Percentiles rank a stretch among this genome's conserved stretches.
phyloP scores from a whole-genome alignment of 2,113 vertebrate genomes.

The Lophochroa leadbeateri region DNA sequence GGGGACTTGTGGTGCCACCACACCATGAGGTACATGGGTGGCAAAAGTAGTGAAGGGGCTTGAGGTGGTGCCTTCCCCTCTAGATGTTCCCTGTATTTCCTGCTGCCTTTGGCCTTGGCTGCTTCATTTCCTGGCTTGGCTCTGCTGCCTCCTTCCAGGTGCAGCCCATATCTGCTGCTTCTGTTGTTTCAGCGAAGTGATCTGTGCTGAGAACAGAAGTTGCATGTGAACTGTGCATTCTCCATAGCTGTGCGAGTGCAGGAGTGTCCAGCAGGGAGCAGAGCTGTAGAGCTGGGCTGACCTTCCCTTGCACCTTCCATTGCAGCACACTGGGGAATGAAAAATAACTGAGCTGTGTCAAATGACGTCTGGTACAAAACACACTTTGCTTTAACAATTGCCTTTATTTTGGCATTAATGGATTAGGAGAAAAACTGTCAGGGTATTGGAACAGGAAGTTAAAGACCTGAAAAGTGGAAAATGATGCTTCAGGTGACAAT shows the following conservation, averaged over 20 bases:
- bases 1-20: not conserved
- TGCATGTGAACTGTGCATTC: not conserved
- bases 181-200: not conserved
- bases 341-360: fast-evolving
- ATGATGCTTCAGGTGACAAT: not conserved
- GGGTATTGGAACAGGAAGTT: not conserved
- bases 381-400: not conserved
- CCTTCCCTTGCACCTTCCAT: not conserved
- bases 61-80: not conserved
- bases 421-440: not conserved
- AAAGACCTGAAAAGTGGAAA: not conserved
- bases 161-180: not conserved
- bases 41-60: not conserved
- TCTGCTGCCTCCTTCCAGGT: not conserved
- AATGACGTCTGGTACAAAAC: not conserved
- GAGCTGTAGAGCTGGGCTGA: not conserved
- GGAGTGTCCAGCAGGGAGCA: not conserved
- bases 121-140: not conserved
- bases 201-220: not conserved
- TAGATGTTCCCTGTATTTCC: not conserved
- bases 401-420: not conserved
- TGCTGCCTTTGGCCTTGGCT: not conserved
- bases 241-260: fast-evolving
- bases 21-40: not conserved
- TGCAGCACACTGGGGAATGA: fast-evolving